Base-by-base conservation (phyloP, 2,797 vertebrate species). In the Selene dorsalis region DNA sequence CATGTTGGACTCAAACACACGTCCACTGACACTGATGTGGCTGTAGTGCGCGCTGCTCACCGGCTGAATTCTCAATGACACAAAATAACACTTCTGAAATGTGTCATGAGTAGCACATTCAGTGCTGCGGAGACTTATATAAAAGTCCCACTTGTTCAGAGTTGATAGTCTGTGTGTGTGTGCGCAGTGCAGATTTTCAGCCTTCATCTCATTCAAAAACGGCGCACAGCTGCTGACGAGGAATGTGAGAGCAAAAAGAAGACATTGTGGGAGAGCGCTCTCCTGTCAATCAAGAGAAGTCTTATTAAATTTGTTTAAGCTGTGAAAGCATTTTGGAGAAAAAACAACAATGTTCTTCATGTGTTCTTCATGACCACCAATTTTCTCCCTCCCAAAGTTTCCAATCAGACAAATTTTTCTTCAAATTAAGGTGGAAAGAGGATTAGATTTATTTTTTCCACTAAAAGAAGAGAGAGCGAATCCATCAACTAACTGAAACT, bases 271-370 rank as follows among this genome's bases (percentile, higher is more conserved):
- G 91, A 86, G 91, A 91, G 88, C 73, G 80, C 84, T 75, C 83
- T 88, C 83, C 91, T 93, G 93, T 94, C 93, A 94, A 78, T 94
- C 92, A 94, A 80, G 84, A 89, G 60, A 77, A 75, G 87, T 92
- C 91, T 88, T 87, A 93, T 92, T 93, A 90, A 92, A 93, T 94
- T 84, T 93, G 91, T 95, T 94, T 92, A 94, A 93, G 91, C 93
- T 93, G 93, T 93, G 84, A 93, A 94, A 93, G 93, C 92, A 93
- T 89, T 90, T 91, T 91, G 80, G 80, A 87, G 88, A 80, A 81
- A 78, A 82, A 82, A 87, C 45, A 89, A 92, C 90, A 89, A 92
- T 83, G 88, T 85, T 87, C 73, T 79, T 89, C 82, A 83, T 73
- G 85, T 86, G 82, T 90, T 89, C 84, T 81, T 83, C 65, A 22